Base-by-base conservation (phyloP, 2,888 invertebrate species). In the Malacosoma neustria region DNA sequence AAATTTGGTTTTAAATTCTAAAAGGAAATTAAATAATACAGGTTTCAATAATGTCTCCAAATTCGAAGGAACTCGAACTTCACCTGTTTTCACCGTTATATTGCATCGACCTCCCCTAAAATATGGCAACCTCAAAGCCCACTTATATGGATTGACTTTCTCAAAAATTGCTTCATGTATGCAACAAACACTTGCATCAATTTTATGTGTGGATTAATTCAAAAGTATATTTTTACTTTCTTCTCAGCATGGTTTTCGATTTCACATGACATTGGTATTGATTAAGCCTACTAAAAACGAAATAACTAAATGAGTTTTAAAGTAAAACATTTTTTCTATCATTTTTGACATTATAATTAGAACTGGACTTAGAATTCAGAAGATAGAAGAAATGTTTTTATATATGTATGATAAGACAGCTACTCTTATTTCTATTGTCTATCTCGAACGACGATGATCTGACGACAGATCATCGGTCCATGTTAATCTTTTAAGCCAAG, bases 51-150 rank as follows among this genome's bases (percentile, higher is more conserved):
- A 37, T 39, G 40, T 40, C 39, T 14, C 41, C 39, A 41, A 46
- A 46, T 45, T 45, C 42, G 42, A 33, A 39, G 41, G 40, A 44
- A 39, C 33, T 36, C 56, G 58, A 47, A 55, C 54, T 47, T 61
- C 62, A 61, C 61, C 54, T 52, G 63, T 54, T 52, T 65, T 57
- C 52, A 73, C 75, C 72, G 74, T 74, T 72, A 64, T 43, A 51
- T 48, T 53, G 59, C 55, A 66, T 61, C 58, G 65, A 52, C 63
- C 58, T 60, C 57, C 62, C 67, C 69, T 72, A 74, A 80, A 75
- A 72, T 75, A 75, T 72, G 54, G 69, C 72, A 77, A 65, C 77
- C 77, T 69, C 68, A 47, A 76, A 71, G 61, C 69, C 77, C 61
- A 76, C 74, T 50, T 61, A 55, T 56, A 61, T 61, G 59, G 60